Base-by-base conservation (phyloP, 2,113 vertebrate species). In the Leptobrachium leishanense region DNA sequence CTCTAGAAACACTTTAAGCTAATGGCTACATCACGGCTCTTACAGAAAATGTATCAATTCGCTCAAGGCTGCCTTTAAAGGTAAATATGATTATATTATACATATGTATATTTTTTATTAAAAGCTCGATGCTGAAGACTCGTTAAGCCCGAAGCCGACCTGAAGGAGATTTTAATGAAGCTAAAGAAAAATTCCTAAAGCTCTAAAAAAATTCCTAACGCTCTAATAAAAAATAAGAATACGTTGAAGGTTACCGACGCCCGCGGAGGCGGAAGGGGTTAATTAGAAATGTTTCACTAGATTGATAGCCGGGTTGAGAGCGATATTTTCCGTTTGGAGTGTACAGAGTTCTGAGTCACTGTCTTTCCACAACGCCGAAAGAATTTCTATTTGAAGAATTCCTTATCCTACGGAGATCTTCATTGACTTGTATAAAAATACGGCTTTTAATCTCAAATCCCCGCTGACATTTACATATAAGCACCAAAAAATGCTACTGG, bases 401-500 rank as follows among this genome's bases (percentile, higher is more conserved):
- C 85, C 89, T 86, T 89, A 90, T 91, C 86, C 90, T 90, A 86
- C 89, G 87, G 89, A 92, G 91, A 90, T 91, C 88, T 91, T 91
- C 92, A 93, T 90, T 89, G 90, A 90, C 90, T 92, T 86, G 84
- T 89, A 90, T 88, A 90, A 93, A 93, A 94, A 91, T 89, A 92
- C 90, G 20, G 79, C 88, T 92, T 93, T 93, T 92, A 91, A 92
- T 93, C 90, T 90, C 88, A 92, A 92, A 92, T 92, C 89, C 92
- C 90, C 86, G 90, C 89, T 90, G 92, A 90, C 88, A 87, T 91
- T 90, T 93, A 91, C 88, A 90, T 89, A 92, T 92, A 92, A 94
- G 89, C 87, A 89, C 88, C 43, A 83, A 91, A 93, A 59, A 93
- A 91, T 88, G 90, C 92, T 90, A 90, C 85, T 90, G 92, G 90